Evolutionary conservation across 2,797 vertebrate species (phyloP), one percentile per base, ranked within the genome.

Genomic region (Notamacropus eugenii): DNA sequence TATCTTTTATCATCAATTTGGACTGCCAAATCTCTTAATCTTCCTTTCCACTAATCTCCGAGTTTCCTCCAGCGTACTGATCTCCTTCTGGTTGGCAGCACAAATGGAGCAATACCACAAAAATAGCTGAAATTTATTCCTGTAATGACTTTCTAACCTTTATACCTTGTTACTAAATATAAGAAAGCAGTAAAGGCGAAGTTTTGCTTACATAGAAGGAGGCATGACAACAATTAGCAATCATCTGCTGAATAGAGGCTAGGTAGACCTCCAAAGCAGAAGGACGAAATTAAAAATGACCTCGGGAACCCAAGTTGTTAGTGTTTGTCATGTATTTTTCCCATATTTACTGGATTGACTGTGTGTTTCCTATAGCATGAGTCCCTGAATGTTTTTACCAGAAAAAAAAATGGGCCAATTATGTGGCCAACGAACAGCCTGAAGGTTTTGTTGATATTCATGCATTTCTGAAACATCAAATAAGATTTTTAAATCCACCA

Each of bases 41-140:
- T 13, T 59, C 74, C 40, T 82, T 93, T 50, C 90, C 93, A 58
- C 8, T 87, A 50, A 19, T 55, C 0, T 22, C 4, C 59, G 50
- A 74, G 11, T 59, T 91, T 55, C 31, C n/a, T 90, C 62, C 29
- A 74, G 22, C 92, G 46, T 93, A 46, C 56, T 90, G 56, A 92
- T 74, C 46, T 93, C 90, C 54, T 56, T 95, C 56, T 57, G 54
- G 91, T 95, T 93, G 93, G 46, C 31, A 29, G 34, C 56, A 93
- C 34, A 90, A 90, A 62, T 90, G 62, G n/a, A 10, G 9, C 40
- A 90, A 5, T 46, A 16, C 67, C 54, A 93, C 56, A 52, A n/a
- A 57, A 96, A 93, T 46, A 46, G 58, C 74, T 56, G 3, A 67
- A 56, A 67, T 57, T 67, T 14, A 67, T 8, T 54, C 50, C 56